Evolutionary conservation across 2,113 vertebrate species (phyloP).

Genomic region (Anthoscopus minutus): DNA sequence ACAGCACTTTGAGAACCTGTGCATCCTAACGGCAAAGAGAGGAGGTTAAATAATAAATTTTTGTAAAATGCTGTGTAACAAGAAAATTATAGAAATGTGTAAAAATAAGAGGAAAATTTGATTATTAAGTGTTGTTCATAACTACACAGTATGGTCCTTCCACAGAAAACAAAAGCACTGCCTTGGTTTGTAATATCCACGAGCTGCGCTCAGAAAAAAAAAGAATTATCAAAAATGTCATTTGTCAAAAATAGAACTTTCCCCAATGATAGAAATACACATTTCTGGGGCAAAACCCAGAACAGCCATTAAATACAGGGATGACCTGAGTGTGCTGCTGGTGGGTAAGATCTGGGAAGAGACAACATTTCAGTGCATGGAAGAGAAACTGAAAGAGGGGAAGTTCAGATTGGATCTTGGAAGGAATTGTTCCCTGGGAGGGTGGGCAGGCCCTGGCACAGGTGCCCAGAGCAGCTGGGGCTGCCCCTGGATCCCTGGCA

Average conservation of each 20-base stretch:
- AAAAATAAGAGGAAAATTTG: background rate
- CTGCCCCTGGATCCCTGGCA: background rate
- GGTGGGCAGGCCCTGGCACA: background rate
- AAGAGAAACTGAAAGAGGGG: background rate
- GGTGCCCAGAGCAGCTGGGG: background rate
- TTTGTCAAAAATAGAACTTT: background rate
- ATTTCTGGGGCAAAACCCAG: background rate
- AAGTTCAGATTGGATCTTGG: background rate
- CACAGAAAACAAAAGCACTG: background rate
- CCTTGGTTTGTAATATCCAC: background rate
- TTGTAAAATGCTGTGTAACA: background rate
- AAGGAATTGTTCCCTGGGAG: background rate
- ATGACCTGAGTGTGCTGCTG: background rate
- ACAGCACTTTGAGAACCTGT: background rate
- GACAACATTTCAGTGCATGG: background rate
- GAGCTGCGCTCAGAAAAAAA: background rate
- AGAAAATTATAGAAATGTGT: background rate
- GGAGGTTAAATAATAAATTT: background rate
- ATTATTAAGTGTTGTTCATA: background rate
- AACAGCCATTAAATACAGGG: background rate
- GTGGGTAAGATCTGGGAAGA: background rate
- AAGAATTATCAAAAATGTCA: background rate
- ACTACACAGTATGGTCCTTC: background rate
- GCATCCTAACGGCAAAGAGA: background rate
- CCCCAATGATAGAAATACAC: background rate